A percentile compares a stretch with the other conserved stretches of the same genome.
These are phyloP conservation scores for Macrophya annulata DNA, from an alignment of 2,888 invertebrate species.

Conservation along the genomic window DNA sequence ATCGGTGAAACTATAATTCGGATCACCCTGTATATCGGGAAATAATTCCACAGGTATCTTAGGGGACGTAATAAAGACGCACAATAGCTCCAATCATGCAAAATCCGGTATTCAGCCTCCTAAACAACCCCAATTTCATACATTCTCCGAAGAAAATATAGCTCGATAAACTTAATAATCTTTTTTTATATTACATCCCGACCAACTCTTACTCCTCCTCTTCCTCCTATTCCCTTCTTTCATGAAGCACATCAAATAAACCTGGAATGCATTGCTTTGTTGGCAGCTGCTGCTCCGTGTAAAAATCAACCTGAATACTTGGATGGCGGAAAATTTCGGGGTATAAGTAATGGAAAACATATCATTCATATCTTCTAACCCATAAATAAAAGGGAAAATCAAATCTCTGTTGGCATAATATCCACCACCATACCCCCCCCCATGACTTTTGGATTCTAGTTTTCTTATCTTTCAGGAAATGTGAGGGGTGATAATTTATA, in stretches of 20 bases:
- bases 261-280: conserved; percentile 53
- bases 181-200: conserved; percentile 43
- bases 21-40: background rate
- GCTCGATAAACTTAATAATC: conserved; percentile 57
- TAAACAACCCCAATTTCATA: conserved; percentile 56
- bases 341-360: conserved; percentile 10
- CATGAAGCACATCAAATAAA: conserved; percentile 44
- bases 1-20: background rate
- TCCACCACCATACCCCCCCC: background rate
- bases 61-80: conserved; percentile 41
- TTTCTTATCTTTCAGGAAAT: background rate
- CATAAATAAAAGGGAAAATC: background rate
- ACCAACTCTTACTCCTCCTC: background rate
- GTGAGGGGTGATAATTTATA: background rate
- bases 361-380: background rate
- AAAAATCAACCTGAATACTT: conserved; percentile 24
- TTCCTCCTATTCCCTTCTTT: conserved; percentile 4
- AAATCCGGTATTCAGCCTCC: conserved; percentile 54
- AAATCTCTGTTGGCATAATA: background rate
- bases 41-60: conserved; percentile 47
- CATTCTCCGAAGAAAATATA: conserved; percentile 53
- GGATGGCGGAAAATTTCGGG: conserved; percentile 17
- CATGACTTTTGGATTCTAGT: background rate
- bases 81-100: conserved; percentile 57
- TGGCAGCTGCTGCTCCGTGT: conserved; percentile 47